Evolutionary conservation across 1,140 invertebrate species (phyloP).

Genomic region (Drosophila bocki): DNA sequence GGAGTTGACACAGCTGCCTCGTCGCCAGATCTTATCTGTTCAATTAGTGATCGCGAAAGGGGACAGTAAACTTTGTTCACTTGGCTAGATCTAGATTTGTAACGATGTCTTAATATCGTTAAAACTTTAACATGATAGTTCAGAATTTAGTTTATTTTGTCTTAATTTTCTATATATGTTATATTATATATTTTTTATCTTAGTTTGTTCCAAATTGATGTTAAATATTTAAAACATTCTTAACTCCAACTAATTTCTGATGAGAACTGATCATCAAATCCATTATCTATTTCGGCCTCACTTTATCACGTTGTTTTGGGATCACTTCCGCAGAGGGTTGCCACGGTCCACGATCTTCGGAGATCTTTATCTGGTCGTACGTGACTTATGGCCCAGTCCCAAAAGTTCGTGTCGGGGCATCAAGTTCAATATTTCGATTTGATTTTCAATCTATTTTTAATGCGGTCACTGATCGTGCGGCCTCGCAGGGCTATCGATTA

Average conservation of each 20-base stretch:
- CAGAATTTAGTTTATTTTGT: neutral
- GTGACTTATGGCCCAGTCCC: slow-evolving; percentile 51
- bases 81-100: slow-evolving; percentile 3
- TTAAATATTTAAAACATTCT: neutral
- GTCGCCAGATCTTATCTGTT: slow-evolving; percentile 30
- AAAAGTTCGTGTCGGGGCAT: slow-evolving; percentile 43
- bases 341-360: slow-evolving; percentile 15
- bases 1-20: slow-evolving; percentile 36
- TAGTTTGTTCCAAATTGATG: neutral
- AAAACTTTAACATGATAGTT: neutral
- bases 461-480: slow-evolving; percentile 47
- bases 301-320: slow-evolving; percentile 28
- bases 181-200: neutral
- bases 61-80: slow-evolving; percentile 7
- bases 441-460: slow-evolving; percentile 63
- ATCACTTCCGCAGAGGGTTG: slow-evolving; percentile 11
- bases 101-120: neutral
- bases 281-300: slow-evolving; percentile 17
- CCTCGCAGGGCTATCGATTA: slow-evolving; percentile 66
- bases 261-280: slow-evolving; percentile 17
- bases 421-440: slow-evolving; percentile 46
- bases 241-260: neutral
- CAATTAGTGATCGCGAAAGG: slow-evolving; percentile 36
- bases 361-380: slow-evolving; percentile 48
- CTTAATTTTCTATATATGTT: neutral